These are phyloP conservation scores for Orbicella faveolata DNA, from an alignment of 64 coral and sea anemone species.

Conservation along the genomic window DNA sequence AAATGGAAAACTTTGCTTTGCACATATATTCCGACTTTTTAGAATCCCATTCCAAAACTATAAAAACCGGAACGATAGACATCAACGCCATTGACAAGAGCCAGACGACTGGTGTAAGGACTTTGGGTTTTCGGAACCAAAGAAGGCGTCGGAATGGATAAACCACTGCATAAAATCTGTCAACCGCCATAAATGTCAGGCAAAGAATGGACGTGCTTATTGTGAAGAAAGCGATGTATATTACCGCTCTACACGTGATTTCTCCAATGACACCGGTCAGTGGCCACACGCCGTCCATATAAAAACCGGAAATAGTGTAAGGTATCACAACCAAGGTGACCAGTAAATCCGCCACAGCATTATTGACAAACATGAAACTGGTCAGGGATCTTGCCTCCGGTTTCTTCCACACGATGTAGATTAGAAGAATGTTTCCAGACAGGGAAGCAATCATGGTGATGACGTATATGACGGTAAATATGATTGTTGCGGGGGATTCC, in stretches of 20 bases:
- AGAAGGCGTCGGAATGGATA: conserved; percentile 13
- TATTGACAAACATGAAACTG: too few species aligned
- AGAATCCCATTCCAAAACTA: neutral
- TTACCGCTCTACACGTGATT: conserved; percentile 19
- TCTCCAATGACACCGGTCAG: conserved; percentile 19
- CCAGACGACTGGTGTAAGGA: conserved; percentile 24
- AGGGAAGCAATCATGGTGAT: too few species aligned
- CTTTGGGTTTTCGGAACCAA: conserved; percentile 40
- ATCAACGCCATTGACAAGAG: conserved; percentile 18
- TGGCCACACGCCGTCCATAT: neutral
- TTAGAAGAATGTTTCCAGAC: too few species aligned
- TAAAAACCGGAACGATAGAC: conserved; percentile 2
- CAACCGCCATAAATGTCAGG: conserved; percentile 44
- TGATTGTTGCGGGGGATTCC: too few species aligned
- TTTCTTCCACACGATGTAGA: too few species aligned
- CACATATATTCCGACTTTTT: neutral
- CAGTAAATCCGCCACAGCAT: too few species aligned
- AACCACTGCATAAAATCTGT: conserved; percentile 48
- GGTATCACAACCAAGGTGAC: too few species aligned
- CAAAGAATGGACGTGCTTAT: conserved; percentile 40
- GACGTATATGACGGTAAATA: too few species aligned
- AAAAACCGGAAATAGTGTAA: too few species aligned
- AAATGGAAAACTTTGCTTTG: neutral
- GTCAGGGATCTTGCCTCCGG: too few species aligned
- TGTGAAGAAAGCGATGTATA: conserved; percentile 17